A percentile compares a stretch with the other conserved stretches of the same genome.
Evolutionary conservation across 2,113 vertebrate genomes (phyloP).

Genomic region (Larimichthys crocea): DNA sequence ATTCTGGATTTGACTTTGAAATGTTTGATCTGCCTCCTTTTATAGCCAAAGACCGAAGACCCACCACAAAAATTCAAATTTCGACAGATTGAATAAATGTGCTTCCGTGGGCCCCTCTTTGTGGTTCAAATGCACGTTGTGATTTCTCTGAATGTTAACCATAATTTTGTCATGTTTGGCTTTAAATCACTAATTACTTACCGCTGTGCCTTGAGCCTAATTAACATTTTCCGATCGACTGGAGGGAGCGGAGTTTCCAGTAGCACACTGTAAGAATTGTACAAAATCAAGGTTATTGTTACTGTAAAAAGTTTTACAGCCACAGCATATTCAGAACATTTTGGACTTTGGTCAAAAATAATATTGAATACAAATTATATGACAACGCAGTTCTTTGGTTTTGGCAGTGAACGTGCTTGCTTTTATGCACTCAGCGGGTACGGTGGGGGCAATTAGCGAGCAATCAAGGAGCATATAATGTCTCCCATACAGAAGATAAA

Average conservation of each 20-base stretch:
- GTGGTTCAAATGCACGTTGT: neutral
- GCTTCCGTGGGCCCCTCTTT: neutral
- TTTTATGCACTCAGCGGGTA: conserved; percentile 31
- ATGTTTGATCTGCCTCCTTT: conserved; percentile 25
- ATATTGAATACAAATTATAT: neutral
- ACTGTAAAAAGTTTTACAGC: neutral
- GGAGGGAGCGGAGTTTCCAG: neutral
- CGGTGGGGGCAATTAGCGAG: conserved; percentile 12
- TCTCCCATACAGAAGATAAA: conserved; percentile 28
- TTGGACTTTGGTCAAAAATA: neutral
- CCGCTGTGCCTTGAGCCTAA: neutral
- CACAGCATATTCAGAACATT: neutral
- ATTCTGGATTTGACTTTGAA: conserved; percentile 28
- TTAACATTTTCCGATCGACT: neutral
- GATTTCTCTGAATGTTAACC: neutral
- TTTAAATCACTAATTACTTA: neutral
- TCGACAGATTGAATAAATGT: neutral
- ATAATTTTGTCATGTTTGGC: neutral
- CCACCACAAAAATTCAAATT: conserved; percentile 1
- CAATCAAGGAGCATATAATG: conserved; percentile 37
- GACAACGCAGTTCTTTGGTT: conserved; percentile 16
- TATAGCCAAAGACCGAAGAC: neutral
- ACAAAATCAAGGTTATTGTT: neutral
- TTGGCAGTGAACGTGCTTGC: neutral
- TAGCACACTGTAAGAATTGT: neutral